Conservation (phyloP, 2,888 invertebrate genomes). For the Chymomyza fuscimana region DNA sequence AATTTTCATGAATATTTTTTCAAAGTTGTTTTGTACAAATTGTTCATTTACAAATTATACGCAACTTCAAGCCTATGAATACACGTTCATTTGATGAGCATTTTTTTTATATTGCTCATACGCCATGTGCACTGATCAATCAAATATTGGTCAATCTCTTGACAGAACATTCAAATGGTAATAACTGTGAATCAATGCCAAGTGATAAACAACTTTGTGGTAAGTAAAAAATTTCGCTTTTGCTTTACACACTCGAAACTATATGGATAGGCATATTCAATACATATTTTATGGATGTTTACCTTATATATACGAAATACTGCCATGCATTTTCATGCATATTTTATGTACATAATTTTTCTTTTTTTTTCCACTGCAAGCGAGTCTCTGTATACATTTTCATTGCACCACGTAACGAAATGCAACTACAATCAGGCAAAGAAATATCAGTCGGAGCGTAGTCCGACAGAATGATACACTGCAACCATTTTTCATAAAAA, state of each 20-base stretch:
- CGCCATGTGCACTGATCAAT: neutral
- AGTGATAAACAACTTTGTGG: neutral
- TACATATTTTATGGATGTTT: constrained; percentile 1
- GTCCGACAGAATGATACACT: no score
- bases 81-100: no score
- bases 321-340: constrained; percentile 43
- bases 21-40: no score
- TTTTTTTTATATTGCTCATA: no score
- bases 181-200: neutral
- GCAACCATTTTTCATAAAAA: no score
- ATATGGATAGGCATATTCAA: neutral
- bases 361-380: neutral
- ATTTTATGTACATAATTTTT: constrained; percentile 39
- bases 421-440: neutral
- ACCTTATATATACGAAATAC: constrained; percentile 5
- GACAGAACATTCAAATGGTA: neutral
- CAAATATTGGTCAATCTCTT: neutral
- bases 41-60: no score
- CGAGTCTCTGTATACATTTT: constrained; percentile 48
- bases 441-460: neutral
- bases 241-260: neutral
- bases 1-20: no score
- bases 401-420: constrained; percentile 36
- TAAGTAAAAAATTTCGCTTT: constrained; percentile 1
- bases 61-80: no score